A percentile compares a stretch with the other conserved stretches of the same genome.
These are phyloP conservation scores for Magallana nippona DNA, from an alignment of 2,888 invertebrate genomes.

Conservation along the genomic window DNA sequence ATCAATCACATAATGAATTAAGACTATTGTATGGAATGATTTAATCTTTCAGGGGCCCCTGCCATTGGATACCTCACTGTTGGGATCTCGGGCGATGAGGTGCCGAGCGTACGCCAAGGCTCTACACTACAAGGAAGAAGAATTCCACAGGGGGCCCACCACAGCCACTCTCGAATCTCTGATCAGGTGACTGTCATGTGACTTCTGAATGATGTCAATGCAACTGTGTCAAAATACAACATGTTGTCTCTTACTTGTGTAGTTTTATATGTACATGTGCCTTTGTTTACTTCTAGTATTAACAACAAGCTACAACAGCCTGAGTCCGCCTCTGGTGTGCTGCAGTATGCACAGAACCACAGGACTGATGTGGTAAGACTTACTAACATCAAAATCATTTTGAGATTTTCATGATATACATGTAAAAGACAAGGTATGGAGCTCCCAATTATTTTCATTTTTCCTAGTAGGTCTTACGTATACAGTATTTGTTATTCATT, in stretches of 20 bases:
- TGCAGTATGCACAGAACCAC: conserved; percentile 91
- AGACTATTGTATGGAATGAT: too few relatives aligned
- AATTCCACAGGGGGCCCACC: conserved; percentile 87
- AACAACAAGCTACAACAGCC: conserved; percentile 99
- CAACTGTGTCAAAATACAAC: too few relatives aligned
- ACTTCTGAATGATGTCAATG: neutral
- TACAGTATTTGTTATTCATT: too few relatives aligned
- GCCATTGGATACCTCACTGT: conserved; percentile 91
- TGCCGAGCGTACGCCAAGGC: conserved; percentile 93
- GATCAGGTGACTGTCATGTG: conserved; percentile 82
- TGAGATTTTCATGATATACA: neutral
- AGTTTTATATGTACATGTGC: neutral
- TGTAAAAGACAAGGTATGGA: neutral
- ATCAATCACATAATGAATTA: too few relatives aligned
- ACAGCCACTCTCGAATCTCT: conserved; percentile 94
- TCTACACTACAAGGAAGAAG: conserved; percentile 94
- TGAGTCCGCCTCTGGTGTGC: conserved; percentile 95
- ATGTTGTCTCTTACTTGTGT: neutral
- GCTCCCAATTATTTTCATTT: neutral
- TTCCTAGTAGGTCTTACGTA: neutral
- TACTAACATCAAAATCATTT: neutral
- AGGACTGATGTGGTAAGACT: conserved; percentile 74
- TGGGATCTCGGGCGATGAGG: conserved; percentile 96
- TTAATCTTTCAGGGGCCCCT: conserved; percentile 86
- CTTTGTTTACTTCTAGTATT: conserved; percentile 84